phyloP scores from a whole-genome alignment of 92 coral and sea anemone species.

The Plumapathes pennacea region DNA sequence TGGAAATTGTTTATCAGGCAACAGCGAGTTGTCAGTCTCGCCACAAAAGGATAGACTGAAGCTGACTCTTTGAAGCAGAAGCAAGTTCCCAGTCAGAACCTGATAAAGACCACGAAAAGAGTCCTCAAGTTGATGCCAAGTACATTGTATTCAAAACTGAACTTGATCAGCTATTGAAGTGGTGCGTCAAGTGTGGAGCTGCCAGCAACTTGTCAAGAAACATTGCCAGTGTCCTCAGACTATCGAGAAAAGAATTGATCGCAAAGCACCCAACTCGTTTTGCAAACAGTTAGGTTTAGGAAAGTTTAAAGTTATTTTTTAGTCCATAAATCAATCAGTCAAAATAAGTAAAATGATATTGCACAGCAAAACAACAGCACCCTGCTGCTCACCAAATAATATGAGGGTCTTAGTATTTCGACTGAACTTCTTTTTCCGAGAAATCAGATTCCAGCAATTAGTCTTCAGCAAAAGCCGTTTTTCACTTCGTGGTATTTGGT shows the following conservation, averaged over 20 bases:
- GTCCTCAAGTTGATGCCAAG: no score
- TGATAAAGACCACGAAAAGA: background rate
- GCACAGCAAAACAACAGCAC: no score
- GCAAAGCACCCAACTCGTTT: constrained; percentile 32
- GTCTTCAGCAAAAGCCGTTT: no score
- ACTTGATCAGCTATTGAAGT: background rate
- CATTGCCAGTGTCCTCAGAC: constrained; percentile 28
- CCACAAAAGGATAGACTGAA: constrained; percentile 1
- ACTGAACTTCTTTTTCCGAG: no score
- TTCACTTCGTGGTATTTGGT: no score
- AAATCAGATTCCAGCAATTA: no score
- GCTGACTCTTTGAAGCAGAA: constrained; percentile 5
- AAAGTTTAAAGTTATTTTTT: background rate
- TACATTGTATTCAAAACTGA: constrained; percentile 1
- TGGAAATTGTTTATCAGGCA: background rate
- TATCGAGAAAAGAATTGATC: constrained; percentile 21
- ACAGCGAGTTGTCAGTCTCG: background rate
- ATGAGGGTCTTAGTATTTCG: no score
- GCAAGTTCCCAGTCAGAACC: background rate
- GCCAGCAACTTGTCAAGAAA: constrained; percentile 17
- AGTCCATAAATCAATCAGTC: no score
- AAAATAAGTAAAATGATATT: no score
- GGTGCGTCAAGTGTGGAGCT: constrained; percentile 6
- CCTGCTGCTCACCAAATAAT: no score
- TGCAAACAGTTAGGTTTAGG: background rate